Conservation (phyloP, 2,888 invertebrate species). For the Choristoneura rosaceana region DNA sequence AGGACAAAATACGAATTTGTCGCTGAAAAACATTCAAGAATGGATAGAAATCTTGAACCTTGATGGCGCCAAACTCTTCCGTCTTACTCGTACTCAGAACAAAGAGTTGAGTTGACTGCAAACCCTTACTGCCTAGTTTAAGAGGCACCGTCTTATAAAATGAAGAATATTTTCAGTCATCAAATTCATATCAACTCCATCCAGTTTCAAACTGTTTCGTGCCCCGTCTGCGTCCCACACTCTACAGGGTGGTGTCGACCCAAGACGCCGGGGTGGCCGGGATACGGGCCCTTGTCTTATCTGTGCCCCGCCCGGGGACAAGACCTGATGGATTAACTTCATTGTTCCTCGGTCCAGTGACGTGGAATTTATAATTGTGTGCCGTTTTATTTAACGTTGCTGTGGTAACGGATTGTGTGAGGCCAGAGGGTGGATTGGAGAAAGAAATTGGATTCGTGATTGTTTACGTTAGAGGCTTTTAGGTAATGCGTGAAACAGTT, state of each 20-base stretch:
- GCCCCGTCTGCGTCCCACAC: slow-evolving; percentile 44
- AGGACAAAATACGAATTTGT: no score
- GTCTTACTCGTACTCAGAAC: no score
- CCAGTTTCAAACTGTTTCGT: slow-evolving; percentile 20
- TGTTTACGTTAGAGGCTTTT: not conserved
- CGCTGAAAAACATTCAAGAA: no score
- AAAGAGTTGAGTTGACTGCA: no score
- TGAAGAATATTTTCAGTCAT: no score
- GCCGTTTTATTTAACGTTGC: slow-evolving; percentile 58
- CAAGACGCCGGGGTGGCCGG: slow-evolving; percentile 72
- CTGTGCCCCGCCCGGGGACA: slow-evolving; percentile 81
- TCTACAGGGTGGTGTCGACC: slow-evolving; percentile 66
- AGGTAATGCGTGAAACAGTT: not conserved
- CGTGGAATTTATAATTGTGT: slow-evolving; percentile 83
- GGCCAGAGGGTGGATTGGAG: not conserved
- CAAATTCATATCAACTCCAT: not conserved
- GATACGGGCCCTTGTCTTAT: slow-evolving; percentile 82
- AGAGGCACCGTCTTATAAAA: no score
- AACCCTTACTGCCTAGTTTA: no score
- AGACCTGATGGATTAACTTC: slow-evolving; percentile 84
- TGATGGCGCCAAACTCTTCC: no score
- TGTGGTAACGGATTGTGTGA: slow-evolving; percentile 26
- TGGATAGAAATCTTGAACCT: no score
- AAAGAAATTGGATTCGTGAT: slow-evolving; percentile 1
- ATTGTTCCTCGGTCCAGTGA: slow-evolving; percentile 82